Evolutionary conservation across 1,140 invertebrate species (phyloP), one percentile per base, ranked within the genome.

Genomic region (Episyrphus balteatus): DNA sequence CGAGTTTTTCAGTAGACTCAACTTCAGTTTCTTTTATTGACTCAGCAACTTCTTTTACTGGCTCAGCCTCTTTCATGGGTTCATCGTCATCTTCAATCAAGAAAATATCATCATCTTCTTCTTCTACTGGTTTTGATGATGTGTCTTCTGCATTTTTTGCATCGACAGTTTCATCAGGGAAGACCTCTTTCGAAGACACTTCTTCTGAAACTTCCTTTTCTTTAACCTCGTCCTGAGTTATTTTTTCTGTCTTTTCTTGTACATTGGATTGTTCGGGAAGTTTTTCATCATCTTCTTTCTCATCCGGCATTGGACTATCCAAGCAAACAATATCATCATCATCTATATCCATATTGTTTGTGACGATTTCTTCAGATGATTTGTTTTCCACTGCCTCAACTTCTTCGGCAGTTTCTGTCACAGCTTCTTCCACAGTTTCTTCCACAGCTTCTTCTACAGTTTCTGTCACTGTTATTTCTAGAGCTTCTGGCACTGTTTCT

Each of bases 271-370:
- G 15, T 33, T 12, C 14, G 13, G 3, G 10, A 9, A 3, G 30
- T 30, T 30, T 33, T 31, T 39, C 37, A 13, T n/a, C 10, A 3
- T 19, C 34, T 31, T 45, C 46, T 7, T 15, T 34, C 18, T 10
- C 26, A 46, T 3, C 14, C 6, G 18, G 21, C 21, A 26, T 3
- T 5, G 21, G 21, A 26, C 21, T 26, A 26, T 26, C 21, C 21
- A 26, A 26, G 21, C 21, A 26, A 8, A 26, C 21, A 8, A 26
- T 26, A 26, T 26, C 21, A 26, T 44, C 21, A 39, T 47, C 39
- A 13, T 37, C 21, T 2, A 33, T 19, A n/a, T 39, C n/a, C 40
- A 47, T 42, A 21, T 30, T 33, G 5, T 55, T 21, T 33, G 43
- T 19, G 5, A 32, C 3, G 8, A 55, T 31, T 9, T 31, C 41